phyloP scores from a whole-genome alignment of 2,888 invertebrate genomes.

The Lydus trimaculatus region DNA sequence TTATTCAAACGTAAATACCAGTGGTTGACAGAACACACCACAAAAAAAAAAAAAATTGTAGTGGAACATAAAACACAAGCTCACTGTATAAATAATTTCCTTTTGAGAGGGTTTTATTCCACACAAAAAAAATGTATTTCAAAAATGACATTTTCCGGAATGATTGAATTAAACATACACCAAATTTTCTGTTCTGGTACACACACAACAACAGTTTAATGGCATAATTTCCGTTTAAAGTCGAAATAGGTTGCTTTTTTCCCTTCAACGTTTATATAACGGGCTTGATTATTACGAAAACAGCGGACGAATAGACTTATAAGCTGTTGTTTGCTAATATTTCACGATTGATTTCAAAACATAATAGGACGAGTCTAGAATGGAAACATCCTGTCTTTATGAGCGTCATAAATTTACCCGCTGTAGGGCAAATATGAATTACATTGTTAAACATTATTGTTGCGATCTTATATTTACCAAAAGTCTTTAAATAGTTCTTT shows the following conservation, averaged over 20 bases:
- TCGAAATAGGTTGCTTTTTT: too few species aligned
- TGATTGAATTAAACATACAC: not conserved
- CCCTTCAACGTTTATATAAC: not conserved
- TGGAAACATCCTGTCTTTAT: constrained; percentile 25
- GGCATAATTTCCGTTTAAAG: too few species aligned
- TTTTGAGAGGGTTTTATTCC: not conserved
- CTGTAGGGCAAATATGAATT: constrained; percentile 42
- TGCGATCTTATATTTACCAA: constrained; percentile 39
- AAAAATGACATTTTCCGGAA: too few species aligned
- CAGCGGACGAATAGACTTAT: too few species aligned
- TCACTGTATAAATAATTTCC: not conserved
- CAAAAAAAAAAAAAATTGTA: not conserved
- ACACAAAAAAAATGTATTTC: not conserved
- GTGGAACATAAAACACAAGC: not conserved
- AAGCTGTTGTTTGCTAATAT: constrained; percentile 38
- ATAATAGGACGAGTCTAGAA: constrained; percentile 29
- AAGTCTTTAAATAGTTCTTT: constrained; percentile 35
- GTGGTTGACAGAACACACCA: not conserved
- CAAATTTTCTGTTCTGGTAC: too few species aligned
- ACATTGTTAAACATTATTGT: constrained; percentile 40
- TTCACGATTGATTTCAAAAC: constrained; percentile 32
- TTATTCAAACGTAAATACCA: not conserved
- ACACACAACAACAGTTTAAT: too few species aligned
- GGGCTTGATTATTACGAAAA: too few species aligned
- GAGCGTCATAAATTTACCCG: constrained; percentile 38